phyloP scores from a whole-genome alignment of 2,113 vertebrate genomes.

The Semnornis frantzii region DNA sequence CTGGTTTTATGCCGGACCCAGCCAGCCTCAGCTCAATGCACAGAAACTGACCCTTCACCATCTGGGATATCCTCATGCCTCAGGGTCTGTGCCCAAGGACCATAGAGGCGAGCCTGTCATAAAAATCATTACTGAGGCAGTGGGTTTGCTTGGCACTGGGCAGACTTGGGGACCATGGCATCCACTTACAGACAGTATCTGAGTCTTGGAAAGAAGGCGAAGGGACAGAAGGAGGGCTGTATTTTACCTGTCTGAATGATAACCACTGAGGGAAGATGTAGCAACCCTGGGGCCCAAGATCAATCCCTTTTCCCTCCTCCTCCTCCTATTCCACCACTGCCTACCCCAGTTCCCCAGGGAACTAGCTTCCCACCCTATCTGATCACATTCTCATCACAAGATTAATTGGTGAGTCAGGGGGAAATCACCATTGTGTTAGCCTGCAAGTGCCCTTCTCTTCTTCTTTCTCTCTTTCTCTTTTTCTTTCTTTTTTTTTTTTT shows the following conservation, averaged over 20 bases:
- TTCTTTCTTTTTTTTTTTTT: not conserved
- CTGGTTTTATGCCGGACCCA: not conserved
- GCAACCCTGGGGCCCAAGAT: not conserved
- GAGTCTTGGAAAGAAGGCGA: not conserved
- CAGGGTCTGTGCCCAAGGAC: not conserved
- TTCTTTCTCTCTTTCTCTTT: not conserved
- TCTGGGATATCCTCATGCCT: not conserved
- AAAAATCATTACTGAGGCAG: not conserved
- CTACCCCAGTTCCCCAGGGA: not conserved
- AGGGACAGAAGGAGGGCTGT: not conserved
- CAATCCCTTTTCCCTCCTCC: not conserved
- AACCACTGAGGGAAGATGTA: not conserved
- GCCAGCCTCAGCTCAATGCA: not conserved
- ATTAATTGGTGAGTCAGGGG: constrained; percentile 39
- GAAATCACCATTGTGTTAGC: constrained; percentile 25
- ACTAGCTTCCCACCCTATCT: not conserved
- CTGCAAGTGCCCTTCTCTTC: not conserved
- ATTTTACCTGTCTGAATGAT: not conserved
- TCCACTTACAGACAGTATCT: not conserved
- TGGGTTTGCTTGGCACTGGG: not conserved
- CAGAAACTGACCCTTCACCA: not conserved
- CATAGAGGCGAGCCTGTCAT: not conserved
- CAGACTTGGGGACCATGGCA: no score
- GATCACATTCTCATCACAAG: constrained; percentile 22
- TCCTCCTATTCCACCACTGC: not conserved